phyloP scores from a whole-genome alignment of 2,113 vertebrate genomes.

The Anas platyrhynchos region DNA sequence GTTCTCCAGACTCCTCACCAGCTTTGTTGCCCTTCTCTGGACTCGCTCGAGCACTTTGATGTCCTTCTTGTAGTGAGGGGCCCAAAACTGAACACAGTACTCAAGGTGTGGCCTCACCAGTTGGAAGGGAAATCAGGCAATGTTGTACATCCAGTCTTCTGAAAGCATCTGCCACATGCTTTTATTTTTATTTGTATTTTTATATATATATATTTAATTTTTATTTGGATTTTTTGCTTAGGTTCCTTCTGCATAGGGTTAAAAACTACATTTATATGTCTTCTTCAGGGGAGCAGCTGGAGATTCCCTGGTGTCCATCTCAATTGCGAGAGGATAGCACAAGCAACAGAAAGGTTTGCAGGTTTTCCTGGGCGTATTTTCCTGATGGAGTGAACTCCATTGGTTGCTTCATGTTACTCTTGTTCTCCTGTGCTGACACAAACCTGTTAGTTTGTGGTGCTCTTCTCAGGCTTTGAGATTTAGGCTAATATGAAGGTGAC shows the following conservation, averaged over 20 bases:
- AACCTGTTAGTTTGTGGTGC: not conserved
- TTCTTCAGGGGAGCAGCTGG: not conserved
- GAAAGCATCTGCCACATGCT: not conserved
- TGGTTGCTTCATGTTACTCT: not conserved
- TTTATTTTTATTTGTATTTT: not conserved
- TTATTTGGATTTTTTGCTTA: not conserved
- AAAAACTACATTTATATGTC: not conserved
- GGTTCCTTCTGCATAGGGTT: not conserved
- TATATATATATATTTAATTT: too few species aligned
- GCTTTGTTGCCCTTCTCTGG: too few species aligned
- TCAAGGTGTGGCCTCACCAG: too few species aligned
- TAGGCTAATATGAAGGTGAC: not conserved
- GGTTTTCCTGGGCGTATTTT: not conserved
- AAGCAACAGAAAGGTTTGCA: not conserved
- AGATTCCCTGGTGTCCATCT: not conserved
- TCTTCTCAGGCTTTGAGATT: not conserved
- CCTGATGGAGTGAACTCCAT: not conserved
- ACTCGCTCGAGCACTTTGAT: too few species aligned
- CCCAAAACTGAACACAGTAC: too few species aligned
- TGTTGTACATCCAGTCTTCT: not conserved
- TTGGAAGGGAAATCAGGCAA: not conserved
- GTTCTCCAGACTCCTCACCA: too few species aligned
- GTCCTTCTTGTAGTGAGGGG: too few species aligned
- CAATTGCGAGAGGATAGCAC: not conserved
- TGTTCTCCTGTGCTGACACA: not conserved